phyloP scores from a whole-genome alignment of 2,113 vertebrate genomes.

The Chrysemys picta region DNA sequence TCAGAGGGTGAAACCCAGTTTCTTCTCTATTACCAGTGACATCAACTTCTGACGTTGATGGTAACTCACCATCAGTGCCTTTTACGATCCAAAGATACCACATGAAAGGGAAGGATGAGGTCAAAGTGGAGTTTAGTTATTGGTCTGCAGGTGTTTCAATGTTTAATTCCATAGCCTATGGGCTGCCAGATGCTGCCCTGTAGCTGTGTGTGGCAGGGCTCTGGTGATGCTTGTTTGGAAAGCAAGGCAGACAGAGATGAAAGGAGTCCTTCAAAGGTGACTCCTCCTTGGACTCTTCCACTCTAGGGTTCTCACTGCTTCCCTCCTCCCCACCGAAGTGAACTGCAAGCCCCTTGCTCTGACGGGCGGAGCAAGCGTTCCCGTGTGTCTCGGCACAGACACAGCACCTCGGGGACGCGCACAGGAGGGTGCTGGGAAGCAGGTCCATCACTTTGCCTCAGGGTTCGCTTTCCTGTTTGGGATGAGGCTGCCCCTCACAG shows the following conservation, averaged over 20 bases:
- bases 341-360: slow-evolving; percentile 46
- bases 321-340: slow-evolving; percentile 69
- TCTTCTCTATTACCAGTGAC: slow-evolving; percentile 35
- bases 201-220: slow-evolving; percentile 51
- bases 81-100: slow-evolving; percentile 61
- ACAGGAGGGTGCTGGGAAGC: slow-evolving; percentile 71
- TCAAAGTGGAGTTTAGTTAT: slow-evolving; percentile 57
- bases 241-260: slow-evolving; percentile 71
- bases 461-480: slow-evolving; percentile 62
- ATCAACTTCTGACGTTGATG: slow-evolving; percentile 42
- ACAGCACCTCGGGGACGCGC: slow-evolving; percentile 54
- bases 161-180: slow-evolving; percentile 43
- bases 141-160: slow-evolving; percentile 69
- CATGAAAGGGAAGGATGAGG: slow-evolving; percentile 68
- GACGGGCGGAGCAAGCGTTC: slow-evolving; percentile 32
- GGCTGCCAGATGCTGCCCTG: slow-evolving; percentile 73
- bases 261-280: slow-evolving; percentile 76
- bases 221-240: slow-evolving; percentile 68
- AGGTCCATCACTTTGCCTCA: slow-evolving; percentile 41
- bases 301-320: slow-evolving; percentile 74
- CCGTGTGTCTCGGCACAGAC: slow-evolving; percentile 58
- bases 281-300: slow-evolving; percentile 65
- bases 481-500: slow-evolving; percentile 8
- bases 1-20: not conserved
- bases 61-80: slow-evolving; percentile 47